phyloP scores from a whole-genome alignment of 2,113 vertebrate species.

The Ailuropoda melanoleuca region DNA sequence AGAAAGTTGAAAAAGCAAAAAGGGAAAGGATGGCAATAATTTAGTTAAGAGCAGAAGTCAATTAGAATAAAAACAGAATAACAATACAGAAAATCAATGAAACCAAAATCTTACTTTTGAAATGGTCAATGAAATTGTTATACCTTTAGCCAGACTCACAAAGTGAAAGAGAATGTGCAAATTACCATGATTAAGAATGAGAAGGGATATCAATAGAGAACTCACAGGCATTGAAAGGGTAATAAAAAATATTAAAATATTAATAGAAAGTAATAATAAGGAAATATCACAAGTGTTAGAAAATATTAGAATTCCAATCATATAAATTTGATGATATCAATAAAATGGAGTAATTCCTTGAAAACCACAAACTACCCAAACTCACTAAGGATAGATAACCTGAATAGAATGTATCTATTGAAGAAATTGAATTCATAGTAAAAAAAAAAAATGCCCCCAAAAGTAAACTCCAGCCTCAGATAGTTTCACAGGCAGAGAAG shows the following conservation, averaged over 20 bases:
- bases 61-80: neutral
- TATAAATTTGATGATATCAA: neutral
- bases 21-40: neutral
- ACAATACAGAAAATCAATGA: neutral
- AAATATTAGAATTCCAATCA: neutral
- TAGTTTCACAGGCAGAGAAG: neutral
- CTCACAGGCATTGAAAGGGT: neutral
- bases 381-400: neutral
- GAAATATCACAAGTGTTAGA: neutral
- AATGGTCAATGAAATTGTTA: neutral
- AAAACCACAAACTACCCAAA: neutral
- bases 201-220: neutral
- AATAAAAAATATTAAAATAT: neutral
- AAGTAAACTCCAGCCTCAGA: neutral
- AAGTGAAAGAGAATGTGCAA: neutral
- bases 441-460: neutral
- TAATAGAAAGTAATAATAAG: neutral
- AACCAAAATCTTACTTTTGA: neutral
- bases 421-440: neutral
- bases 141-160: neutral
- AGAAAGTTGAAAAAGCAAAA: neutral
- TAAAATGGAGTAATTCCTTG: neutral
- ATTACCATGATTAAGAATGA: neutral
- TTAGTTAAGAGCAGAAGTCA: neutral
- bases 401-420: neutral